phyloP scores from a whole-genome alignment of 2,797 vertebrate genomes.

The Propithecus deckenii region DNA sequence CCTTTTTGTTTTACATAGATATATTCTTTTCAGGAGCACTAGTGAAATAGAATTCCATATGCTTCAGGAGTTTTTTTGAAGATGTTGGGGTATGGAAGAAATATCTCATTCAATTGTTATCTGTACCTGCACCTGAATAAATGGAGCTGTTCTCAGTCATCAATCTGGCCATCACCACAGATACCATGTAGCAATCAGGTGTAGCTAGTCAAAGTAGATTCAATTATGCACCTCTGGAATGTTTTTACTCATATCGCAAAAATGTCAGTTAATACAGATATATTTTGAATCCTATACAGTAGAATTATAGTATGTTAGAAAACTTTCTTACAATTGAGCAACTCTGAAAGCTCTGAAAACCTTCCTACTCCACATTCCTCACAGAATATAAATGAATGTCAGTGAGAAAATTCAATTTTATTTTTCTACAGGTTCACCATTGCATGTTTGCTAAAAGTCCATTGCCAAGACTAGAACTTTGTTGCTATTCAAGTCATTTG shows the following conservation, averaged over 20 bases:
- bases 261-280: constrained; percentile 51
- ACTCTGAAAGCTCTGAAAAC: constrained; percentile 58
- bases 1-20: not conserved
- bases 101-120: constrained; percentile 61
- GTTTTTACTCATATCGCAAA: constrained; percentile 61
- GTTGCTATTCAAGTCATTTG: constrained; percentile 45
- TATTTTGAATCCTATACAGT: constrained; percentile 51
- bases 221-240: constrained; percentile 48
- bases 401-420: constrained; percentile 69
- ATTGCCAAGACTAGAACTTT: constrained; percentile 58
- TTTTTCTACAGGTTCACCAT: constrained; percentile 71
- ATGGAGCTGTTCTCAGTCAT: constrained; percentile 68
- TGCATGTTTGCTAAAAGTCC: constrained; percentile 61
- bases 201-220: constrained; percentile 70
- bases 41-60: constrained; percentile 42
- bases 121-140: constrained; percentile 50
- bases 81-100: constrained; percentile 51
- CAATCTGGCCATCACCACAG: constrained; percentile 65
- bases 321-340: constrained; percentile 49
- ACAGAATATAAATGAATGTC: constrained; percentile 67
- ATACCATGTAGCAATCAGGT: constrained; percentile 52
- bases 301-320: constrained; percentile 54
- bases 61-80: constrained; percentile 47
- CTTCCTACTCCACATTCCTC: constrained; percentile 35
- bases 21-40: not conserved